Percentiles rank a stretch among this genome's conserved stretches.
These are phyloP conservation scores for Carcharodon carcharias DNA, from an alignment of 2,797 vertebrate genomes.

Conservation along the genomic window DNA sequence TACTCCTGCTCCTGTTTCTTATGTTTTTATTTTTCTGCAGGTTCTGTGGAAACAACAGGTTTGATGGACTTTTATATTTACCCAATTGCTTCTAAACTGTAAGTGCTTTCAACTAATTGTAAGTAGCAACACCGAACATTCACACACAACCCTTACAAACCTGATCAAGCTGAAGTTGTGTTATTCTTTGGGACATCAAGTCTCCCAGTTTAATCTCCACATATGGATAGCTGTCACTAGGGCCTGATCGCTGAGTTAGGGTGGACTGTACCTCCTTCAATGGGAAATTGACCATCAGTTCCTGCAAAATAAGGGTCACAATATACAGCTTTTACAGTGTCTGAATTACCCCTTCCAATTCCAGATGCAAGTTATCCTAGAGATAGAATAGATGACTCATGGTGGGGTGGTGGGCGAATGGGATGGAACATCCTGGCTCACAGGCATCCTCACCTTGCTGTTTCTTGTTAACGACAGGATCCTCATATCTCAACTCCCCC, in stretches of 20 bases:
- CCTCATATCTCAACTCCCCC: not conserved
- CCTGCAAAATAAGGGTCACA: slow-evolving; percentile 54
- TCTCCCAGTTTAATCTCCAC: slow-evolving; percentile 86
- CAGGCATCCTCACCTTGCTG: not conserved
- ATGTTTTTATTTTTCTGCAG: not conserved
- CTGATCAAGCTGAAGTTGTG: slow-evolving; percentile 91
- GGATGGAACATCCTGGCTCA: not conserved
- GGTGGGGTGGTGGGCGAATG: not conserved
- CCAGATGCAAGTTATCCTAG: not conserved
- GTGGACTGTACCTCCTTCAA: slow-evolving; percentile 89
- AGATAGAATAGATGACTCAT: not conserved
- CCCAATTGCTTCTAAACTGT: not conserved
- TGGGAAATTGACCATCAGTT: slow-evolving; percentile 73
- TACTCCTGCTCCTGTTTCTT: not conserved
- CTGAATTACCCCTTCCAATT: not conserved
- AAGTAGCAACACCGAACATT: not conserved
- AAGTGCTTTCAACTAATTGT: not conserved
- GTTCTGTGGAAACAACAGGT: not conserved
- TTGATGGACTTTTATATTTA: not conserved
- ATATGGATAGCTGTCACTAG: slow-evolving; percentile 84
- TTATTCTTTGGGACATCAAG: slow-evolving; percentile 71
- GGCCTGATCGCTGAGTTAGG: slow-evolving; percentile 75
- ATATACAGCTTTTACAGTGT: not conserved
- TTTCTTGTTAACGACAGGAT: not conserved
- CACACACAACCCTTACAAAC: slow-evolving; percentile 49